Evolutionary conservation across 2,888 invertebrate genomes (phyloP), one percentile per base, ranked within the genome.

Genomic region (Pilophorus perplexus): DNA sequence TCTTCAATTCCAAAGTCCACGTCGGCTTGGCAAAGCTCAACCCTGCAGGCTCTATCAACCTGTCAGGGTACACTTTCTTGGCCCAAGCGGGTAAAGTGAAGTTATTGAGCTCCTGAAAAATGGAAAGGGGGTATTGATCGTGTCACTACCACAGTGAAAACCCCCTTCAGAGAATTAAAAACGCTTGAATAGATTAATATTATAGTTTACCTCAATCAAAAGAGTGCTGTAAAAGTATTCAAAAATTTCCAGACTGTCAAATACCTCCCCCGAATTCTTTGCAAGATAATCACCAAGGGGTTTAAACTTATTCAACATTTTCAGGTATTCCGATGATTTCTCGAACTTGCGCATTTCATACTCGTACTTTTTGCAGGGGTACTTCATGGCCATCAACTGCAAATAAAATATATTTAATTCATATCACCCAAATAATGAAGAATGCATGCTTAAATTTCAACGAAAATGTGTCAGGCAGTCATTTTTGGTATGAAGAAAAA

Each of bases 181-280:
- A n/a, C n/a, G n/a, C n/a, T n/a, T n/a, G n/a, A n/a, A n/a, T n/a
- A n/a, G n/a, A n/a, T n/a, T n/a, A n/a, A n/a, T n/a, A n/a, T n/a
- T n/a, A n/a, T n/a, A n/a, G n/a, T n/a, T n/a, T 77, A 85, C 85
- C 79, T 88, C 86, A 0, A 87, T 85, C 72, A 80, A 76, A 27
- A 87, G 74, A 0, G 87, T 86, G 67, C 82, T 81, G 73, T 84
- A 86, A 2, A 88, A 73, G 48, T 84, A 84, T 69, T 84, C 83
- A 1, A 86, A 80, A 73, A 85, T 86, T 52, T 84, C 84, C 1
- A 85, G 82, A 59, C 79, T 80, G 4, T 77, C 77, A 6, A 86
- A 79, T n/a, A 75, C 73, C 72, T 80, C 28, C 0, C 90, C 90
- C 0, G 86, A 78, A 71, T 86, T 76, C 12, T 80, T 75, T 0